A percentile compares a stretch with the other conserved stretches of the same genome.
Conservation (phyloP, 2,888 invertebrate genomes). For the Hyles lineata region DNA sequence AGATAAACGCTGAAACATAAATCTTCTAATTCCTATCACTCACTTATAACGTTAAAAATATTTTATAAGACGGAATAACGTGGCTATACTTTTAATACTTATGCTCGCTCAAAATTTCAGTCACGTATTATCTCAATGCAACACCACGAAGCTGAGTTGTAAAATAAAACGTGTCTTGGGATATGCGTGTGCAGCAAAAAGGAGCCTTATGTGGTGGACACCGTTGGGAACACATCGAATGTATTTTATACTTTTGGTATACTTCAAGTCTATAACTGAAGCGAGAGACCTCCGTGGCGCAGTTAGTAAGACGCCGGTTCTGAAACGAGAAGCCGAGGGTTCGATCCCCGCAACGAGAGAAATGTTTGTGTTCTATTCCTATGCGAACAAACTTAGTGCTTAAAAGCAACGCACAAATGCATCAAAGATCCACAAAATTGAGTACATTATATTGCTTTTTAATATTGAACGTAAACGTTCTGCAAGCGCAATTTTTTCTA, state of each 20-base stretch:
- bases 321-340: no score
- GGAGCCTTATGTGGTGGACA: background rate
- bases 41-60: background rate
- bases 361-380: no score
- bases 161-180: slow-evolving; percentile 22
- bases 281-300: no score
- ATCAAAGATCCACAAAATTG: no score
- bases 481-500: background rate
- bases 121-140: slow-evolving; percentile 12
- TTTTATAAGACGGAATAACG: background rate
- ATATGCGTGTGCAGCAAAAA: background rate
- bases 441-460: background rate
- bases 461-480: background rate
- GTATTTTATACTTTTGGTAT: background rate
- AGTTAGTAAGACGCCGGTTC: no score
- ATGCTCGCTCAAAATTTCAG: background rate
- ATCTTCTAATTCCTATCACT: background rate
- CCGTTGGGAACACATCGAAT: background rate
- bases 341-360: no score
- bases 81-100: background rate
- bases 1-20: background rate
- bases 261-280: no score
- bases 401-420: no score
- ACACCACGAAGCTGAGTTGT: slow-evolving; percentile 13
- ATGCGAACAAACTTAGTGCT: no score